Conservation (phyloP, 1,140 invertebrate genomes). For the Cotesia typhae region DNA sequence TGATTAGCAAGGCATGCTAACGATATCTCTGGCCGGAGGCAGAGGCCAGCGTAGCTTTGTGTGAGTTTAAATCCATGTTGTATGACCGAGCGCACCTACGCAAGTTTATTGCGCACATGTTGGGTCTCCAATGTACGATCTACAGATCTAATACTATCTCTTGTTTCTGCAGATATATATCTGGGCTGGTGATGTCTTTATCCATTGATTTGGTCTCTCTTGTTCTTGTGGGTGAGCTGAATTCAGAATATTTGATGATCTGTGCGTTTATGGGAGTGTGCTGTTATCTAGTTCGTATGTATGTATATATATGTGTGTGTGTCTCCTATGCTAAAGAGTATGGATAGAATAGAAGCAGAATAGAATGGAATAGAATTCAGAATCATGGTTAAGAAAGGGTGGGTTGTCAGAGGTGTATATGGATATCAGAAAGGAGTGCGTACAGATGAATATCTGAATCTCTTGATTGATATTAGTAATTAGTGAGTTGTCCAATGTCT, state of each 20-base stretch:
- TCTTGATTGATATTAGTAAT: neutral
- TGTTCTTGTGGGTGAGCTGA: neutral
- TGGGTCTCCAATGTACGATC: too few species aligned
- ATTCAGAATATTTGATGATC: neutral
- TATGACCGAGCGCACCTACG: slow-evolving; percentile 31
- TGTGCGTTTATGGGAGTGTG: too few species aligned
- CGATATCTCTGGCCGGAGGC: slow-evolving; percentile 64
- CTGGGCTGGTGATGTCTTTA: too few species aligned
- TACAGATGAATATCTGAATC: neutral
- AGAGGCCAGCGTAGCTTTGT: slow-evolving; percentile 48
- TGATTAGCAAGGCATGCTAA: slow-evolving; percentile 67
- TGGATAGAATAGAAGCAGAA: too few species aligned
- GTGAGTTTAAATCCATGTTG: slow-evolving; percentile 28
- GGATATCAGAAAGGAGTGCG: neutral
- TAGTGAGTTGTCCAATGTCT: slow-evolving; percentile 4
- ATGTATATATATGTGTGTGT: neutral
- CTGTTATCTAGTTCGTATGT: neutral
- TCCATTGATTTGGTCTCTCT: neutral
- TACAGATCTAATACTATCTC: too few species aligned
- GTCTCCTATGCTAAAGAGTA: neutral
- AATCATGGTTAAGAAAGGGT: neutral
- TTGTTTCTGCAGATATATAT: too few species aligned
- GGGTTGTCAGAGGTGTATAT: neutral
- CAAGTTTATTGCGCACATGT: slow-evolving; percentile 35
- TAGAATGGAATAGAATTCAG: neutral